A percentile compares a stretch with the other conserved stretches of the same genome.
phyloP scores from a whole-genome alignment of 1,140 invertebrate genomes.

The Drosophila pectinifera region DNA sequence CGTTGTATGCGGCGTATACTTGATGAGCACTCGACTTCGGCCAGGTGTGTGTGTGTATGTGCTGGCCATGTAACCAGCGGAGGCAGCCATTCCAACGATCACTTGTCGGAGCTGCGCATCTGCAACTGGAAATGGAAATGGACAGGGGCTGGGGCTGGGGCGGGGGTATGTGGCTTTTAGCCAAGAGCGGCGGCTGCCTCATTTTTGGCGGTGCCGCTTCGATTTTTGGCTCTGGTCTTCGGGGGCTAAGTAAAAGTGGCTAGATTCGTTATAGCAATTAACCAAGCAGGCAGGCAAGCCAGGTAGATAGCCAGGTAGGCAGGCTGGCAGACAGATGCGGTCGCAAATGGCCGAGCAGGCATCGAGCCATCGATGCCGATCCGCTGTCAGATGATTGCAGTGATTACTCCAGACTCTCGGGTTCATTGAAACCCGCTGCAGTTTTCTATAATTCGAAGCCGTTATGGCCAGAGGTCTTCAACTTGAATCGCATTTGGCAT shows the following conservation, averaged over 20 bases:
- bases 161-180: conserved; percentile 8
- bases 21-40: conserved; percentile 39
- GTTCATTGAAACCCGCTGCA: conserved; percentile 75
- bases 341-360: conserved; percentile 46
- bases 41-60: conserved; percentile 18
- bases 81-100: conserved; percentile 39
- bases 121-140: conserved; percentile 33
- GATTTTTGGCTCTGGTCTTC: conserved; percentile 45
- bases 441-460: conserved; percentile 64
- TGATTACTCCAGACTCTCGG: conserved; percentile 54
- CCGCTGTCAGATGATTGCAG: conserved; percentile 67
- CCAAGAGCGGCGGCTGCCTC: conserved; percentile 13
- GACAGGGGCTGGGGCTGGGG: conserved; percentile 3
- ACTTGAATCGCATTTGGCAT: conserved; percentile 70
- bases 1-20: conserved; percentile 67
- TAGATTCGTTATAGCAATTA: conserved; percentile 82
- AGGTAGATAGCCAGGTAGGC: neutral
- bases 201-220: conserved; percentile 40
- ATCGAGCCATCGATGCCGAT: conserved; percentile 57
- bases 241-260: conserved; percentile 70
- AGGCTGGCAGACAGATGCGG: conserved; percentile 12
- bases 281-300: conserved; percentile 20
- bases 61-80: conserved; percentile 41
- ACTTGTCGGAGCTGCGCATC: conserved; percentile 42
- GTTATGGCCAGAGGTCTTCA: conserved; percentile 73